Evolutionary conservation across 2,888 invertebrate genomes (phyloP).

Genomic region (Adelphocoris suturalis): DNA sequence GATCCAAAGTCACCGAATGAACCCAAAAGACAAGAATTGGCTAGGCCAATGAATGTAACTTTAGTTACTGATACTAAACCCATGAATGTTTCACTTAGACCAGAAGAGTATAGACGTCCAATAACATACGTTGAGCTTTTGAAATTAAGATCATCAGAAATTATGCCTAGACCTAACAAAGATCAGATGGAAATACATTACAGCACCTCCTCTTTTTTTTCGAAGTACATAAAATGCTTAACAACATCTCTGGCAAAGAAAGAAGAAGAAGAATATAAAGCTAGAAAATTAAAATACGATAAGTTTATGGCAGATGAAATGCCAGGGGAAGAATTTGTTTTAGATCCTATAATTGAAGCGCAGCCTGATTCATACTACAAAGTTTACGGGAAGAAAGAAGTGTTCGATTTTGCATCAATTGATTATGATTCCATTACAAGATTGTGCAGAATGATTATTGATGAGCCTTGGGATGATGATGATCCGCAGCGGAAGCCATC

Average conservation of each 20-base stretch:
- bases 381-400: slow-evolving; percentile 42
- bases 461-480: slow-evolving; percentile 58
- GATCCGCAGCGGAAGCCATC: slow-evolving; percentile 35
- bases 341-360: slow-evolving; percentile 34
- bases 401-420: not conserved
- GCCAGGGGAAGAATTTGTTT: slow-evolving; percentile 44
- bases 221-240: slow-evolving; percentile 52
- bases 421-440: slow-evolving; percentile 58
- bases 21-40: not conserved
- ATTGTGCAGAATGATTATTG: slow-evolving; percentile 52
- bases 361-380: slow-evolving; percentile 53
- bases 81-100: not conserved
- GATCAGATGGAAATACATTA: slow-evolving; percentile 65
- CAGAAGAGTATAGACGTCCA: slow-evolving; percentile 29
- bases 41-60: not conserved
- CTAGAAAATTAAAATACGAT: slow-evolving; percentile 55
- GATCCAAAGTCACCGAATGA: not conserved
- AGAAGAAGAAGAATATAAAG: slow-evolving; percentile 64
- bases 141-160: slow-evolving; percentile 66
- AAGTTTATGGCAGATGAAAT: slow-evolving; percentile 46
- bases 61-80: not conserved
- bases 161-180: slow-evolving; percentile 65
- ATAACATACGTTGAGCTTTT: slow-evolving; percentile 47
- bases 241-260: slow-evolving; percentile 11
- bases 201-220: slow-evolving; percentile 48